A percentile compares a stretch with the other conserved stretches of the same genome.
Conservation (phyloP, 2,113 vertebrate genomes). For the Monarcha castaneiventris region DNA sequence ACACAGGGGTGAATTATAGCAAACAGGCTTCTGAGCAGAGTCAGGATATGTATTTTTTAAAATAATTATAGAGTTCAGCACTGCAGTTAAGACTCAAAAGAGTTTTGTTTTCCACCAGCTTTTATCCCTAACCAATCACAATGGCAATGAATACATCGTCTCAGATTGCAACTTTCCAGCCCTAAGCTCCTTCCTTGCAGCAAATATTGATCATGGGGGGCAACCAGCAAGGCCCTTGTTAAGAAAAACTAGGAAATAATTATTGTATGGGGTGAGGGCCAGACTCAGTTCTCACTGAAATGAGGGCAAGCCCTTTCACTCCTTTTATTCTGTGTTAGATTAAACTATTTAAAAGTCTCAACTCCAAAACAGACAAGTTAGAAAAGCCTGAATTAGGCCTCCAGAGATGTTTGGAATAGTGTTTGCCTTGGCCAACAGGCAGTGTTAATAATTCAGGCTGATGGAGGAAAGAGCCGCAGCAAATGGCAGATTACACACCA, state of each 20-base stretch:
- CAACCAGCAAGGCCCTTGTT: neutral
- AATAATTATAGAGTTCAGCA: slow-evolving; percentile 56
- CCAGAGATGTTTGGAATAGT: neutral
- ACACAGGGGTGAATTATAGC: slow-evolving; percentile 54
- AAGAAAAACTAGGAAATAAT: neutral
- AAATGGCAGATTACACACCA: neutral
- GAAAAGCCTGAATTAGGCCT: neutral
- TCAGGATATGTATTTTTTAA: slow-evolving; percentile 55
- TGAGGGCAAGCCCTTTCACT: neutral
- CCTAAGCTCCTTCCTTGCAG: neutral
- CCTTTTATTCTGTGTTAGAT: neutral
- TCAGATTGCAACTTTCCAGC: slow-evolving; percentile 43
- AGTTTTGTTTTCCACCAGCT: slow-evolving; percentile 54
- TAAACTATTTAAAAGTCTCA: neutral
- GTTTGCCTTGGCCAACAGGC: slow-evolving; percentile 14
- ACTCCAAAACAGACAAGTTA: neutral
- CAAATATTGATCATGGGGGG: slow-evolving; percentile 16
- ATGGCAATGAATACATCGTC: neutral
- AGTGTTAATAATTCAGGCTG: neutral
- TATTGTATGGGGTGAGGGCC: neutral
- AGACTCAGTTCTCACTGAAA: neutral
- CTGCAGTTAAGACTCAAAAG: slow-evolving; percentile 48
- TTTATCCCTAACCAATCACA: slow-evolving; percentile 54
- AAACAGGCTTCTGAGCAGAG: slow-evolving; percentile 35
- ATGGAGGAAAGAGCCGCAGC: neutral